Percentiles rank a stretch among this genome's conserved stretches.
Evolutionary conservation across 2,113 vertebrate species (phyloP).

Genomic region (Menidia beryllina): DNA sequence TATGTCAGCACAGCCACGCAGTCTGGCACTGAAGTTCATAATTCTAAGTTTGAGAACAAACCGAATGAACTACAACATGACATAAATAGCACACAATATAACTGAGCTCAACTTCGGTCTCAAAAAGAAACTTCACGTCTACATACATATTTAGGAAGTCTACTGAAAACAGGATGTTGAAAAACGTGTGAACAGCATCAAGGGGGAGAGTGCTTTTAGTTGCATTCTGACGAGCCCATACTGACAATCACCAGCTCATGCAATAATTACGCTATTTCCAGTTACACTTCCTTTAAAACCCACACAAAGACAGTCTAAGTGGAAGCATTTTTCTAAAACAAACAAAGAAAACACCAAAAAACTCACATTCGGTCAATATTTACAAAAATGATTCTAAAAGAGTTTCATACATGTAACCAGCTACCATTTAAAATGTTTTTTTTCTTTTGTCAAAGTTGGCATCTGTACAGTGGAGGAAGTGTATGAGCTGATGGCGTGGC

Average conservation of each 20-base stretch:
- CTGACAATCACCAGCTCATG: neutral
- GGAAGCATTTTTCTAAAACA: too few species aligned
- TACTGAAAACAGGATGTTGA: neutral
- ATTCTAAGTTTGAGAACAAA: too few species aligned
- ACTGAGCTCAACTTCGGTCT: neutral
- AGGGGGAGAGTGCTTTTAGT: neutral
- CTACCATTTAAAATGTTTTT: conserved; percentile 16
- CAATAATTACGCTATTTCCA: neutral
- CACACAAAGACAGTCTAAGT: too few species aligned
- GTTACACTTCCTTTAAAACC: neutral
- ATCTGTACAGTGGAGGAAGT: conserved; percentile 20
- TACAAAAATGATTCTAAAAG: conserved; percentile 18
- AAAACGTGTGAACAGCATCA: neutral
- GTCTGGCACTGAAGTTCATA: too few species aligned
- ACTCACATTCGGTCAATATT: too few species aligned
- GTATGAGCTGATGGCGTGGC: conserved; percentile 6
- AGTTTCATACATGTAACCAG: conserved; percentile 9
- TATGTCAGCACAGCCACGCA: too few species aligned
- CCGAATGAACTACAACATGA: neutral
- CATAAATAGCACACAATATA: neutral
- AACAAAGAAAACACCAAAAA: too few species aligned
- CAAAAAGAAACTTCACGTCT: neutral
- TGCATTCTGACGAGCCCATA: neutral
- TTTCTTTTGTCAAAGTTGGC: neutral
- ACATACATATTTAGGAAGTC: neutral